Evolutionary conservation across 2,113 vertebrate genomes (phyloP).

Genomic region (Agelaius tricolor): DNA sequence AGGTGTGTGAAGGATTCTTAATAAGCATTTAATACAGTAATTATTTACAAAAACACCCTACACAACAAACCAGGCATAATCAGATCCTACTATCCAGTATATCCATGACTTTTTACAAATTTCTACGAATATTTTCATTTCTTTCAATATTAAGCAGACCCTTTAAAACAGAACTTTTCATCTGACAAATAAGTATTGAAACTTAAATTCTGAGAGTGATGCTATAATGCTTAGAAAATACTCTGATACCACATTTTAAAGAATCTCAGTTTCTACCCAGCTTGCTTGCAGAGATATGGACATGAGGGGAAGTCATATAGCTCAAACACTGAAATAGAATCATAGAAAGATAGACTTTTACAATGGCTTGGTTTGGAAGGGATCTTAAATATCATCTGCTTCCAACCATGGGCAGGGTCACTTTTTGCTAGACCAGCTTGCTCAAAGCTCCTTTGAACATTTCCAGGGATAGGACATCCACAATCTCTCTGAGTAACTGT

Average conservation of each 20-base stretch:
- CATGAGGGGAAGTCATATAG: neutral
- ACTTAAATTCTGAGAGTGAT: neutral
- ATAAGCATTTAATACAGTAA: neutral
- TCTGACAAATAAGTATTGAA: neutral
- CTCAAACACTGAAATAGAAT: neutral
- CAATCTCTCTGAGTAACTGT: neutral
- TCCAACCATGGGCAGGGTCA: neutral
- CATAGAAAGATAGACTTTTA: neutral
- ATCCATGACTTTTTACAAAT: neutral
- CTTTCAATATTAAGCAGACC: neutral
- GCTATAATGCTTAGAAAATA: neutral
- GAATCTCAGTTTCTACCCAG: neutral
- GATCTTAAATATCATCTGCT: neutral
- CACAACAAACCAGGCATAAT: neutral
- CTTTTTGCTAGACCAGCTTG: neutral
- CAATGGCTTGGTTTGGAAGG: neutral
- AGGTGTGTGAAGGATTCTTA: neutral
- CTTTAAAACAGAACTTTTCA: neutral
- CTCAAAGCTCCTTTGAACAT: neutral
- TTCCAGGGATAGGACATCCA: neutral
- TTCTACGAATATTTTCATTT: neutral
- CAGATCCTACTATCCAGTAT: too few species aligned
- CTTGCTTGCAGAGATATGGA: neutral
- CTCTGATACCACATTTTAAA: neutral
- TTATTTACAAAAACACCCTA: neutral